phyloP scores from a whole-genome alignment of 2,888 invertebrate genomes.

The Rotaria magnacalcarata region DNA sequence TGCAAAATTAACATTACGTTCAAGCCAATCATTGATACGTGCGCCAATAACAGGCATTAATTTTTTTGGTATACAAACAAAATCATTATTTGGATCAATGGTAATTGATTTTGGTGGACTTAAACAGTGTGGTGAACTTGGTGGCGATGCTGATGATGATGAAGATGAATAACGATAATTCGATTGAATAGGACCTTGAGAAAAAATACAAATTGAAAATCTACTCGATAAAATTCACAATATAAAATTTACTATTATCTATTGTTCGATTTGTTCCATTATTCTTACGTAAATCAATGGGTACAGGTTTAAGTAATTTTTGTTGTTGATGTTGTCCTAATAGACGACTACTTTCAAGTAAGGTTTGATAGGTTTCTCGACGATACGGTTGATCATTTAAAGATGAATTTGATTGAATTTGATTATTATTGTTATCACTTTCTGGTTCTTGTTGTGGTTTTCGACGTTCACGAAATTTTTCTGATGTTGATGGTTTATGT shows the following conservation, averaged over 20 bases:
- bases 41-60: constrained; percentile 41
- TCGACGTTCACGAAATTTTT: neutral
- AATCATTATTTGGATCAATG: neutral
- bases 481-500: neutral
- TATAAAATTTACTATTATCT: neutral
- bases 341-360: constrained; percentile 33
- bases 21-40: constrained; percentile 44
- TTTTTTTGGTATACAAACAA: constrained; percentile 43
- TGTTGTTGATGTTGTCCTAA: constrained; percentile 4
- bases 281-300: constrained; percentile 5
- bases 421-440: constrained; percentile 16
- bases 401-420: neutral
- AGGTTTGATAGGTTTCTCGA: constrained; percentile 32
- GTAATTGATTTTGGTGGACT: neutral
- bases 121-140: neutral
- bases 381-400: constrained; percentile 20
- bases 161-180: constrained; percentile 19
- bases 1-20: constrained; percentile 38
- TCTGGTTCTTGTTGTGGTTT: neutral
- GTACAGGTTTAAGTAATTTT: constrained; percentile 5
- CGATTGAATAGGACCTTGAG: neutral
- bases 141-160: neutral
- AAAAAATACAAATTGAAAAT: neutral
- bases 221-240: neutral
- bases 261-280: neutral